Conservation (phyloP, 2,888 invertebrate genomes). For the Chloromyia formosa region DNA sequence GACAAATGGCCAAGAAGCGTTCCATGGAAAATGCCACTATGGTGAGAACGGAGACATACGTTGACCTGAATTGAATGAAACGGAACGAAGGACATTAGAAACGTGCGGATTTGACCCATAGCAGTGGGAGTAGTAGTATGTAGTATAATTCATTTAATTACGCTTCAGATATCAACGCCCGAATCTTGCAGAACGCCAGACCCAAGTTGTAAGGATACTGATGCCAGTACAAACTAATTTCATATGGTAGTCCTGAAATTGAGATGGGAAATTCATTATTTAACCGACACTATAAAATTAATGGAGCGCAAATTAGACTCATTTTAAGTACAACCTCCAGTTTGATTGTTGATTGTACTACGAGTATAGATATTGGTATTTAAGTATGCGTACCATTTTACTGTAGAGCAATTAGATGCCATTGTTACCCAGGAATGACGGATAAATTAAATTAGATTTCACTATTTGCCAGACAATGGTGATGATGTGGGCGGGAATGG, state of each 20-base stretch:
- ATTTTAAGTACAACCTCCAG: neutral
- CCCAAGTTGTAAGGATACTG: slow-evolving; percentile 89
- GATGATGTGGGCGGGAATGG: too few relatives aligned
- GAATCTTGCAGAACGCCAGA: slow-evolving; percentile 78
- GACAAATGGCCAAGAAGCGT: slow-evolving; percentile 90
- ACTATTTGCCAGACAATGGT: too few relatives aligned
- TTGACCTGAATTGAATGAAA: slow-evolving; percentile 69
- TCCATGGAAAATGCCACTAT: slow-evolving; percentile 93
- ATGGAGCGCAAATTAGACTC: slow-evolving; percentile 22
- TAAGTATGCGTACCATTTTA: too few relatives aligned
- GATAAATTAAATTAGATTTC: too few relatives aligned
- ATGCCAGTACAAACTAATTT: slow-evolving; percentile 85
- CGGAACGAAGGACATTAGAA: too few relatives aligned
- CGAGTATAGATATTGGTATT: too few relatives aligned
- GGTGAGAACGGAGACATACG: slow-evolving; percentile 89
- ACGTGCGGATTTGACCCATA: neutral
- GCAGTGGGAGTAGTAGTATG: too few relatives aligned
- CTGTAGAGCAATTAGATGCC: too few relatives aligned
- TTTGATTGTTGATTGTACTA: neutral
- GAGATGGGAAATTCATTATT: slow-evolving; percentile 25
- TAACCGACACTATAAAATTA: slow-evolving; percentile 22
- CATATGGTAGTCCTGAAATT: slow-evolving; percentile 82
- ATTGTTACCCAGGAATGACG: too few relatives aligned
- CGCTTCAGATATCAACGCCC: slow-evolving; percentile 87
- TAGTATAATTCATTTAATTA: slow-evolving; percentile 64